A percentile compares a stretch with the other conserved stretches of the same genome.
Evolutionary conservation across 2,888 invertebrate species (phyloP).

Genomic region (Rhorus exstirpatorius): DNA sequence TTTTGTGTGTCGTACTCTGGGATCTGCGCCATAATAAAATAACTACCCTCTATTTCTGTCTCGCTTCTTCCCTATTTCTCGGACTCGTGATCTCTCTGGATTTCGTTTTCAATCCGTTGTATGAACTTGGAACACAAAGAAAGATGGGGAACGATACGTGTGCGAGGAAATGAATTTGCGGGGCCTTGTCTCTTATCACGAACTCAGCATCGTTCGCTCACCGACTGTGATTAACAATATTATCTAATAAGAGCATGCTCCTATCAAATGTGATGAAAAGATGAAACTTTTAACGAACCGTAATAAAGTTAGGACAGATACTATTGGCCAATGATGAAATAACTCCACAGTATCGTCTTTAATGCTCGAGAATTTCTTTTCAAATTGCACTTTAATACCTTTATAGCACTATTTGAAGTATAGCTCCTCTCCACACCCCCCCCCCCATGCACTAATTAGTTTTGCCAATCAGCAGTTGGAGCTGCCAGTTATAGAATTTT

Average conservation of each 20-base stretch:
- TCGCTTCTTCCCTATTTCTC: not conserved
- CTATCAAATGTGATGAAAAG: not conserved
- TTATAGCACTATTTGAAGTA: too few species aligned
- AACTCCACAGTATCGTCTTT: not conserved
- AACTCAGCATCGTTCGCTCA: constrained; percentile 1
- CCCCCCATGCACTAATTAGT: too few species aligned
- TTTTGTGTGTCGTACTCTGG: not conserved
- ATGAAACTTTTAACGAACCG: not conserved
- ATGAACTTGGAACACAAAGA: not conserved
- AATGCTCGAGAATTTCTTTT: too few species aligned
- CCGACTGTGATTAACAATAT: constrained; percentile 23
- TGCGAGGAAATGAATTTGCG: constrained; percentile 12
- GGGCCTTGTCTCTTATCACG: constrained; percentile 19
- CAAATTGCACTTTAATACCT: too few species aligned
- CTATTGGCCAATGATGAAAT: not conserved
- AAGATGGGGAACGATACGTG: not conserved
- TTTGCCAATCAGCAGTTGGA: too few species aligned
- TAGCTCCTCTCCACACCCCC: too few species aligned
- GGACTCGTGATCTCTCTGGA: not conserved
- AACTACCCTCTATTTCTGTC: constrained; percentile 14
- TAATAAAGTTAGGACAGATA: not conserved
- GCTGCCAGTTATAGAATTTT: too few species aligned
- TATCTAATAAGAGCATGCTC: not conserved
- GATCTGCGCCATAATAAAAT: constrained; percentile 37
- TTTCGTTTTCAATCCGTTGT: not conserved